These are phyloP conservation scores for Orchestes rusci DNA, from an alignment of 2,888 invertebrate genomes.

Conservation along the genomic window DNA sequence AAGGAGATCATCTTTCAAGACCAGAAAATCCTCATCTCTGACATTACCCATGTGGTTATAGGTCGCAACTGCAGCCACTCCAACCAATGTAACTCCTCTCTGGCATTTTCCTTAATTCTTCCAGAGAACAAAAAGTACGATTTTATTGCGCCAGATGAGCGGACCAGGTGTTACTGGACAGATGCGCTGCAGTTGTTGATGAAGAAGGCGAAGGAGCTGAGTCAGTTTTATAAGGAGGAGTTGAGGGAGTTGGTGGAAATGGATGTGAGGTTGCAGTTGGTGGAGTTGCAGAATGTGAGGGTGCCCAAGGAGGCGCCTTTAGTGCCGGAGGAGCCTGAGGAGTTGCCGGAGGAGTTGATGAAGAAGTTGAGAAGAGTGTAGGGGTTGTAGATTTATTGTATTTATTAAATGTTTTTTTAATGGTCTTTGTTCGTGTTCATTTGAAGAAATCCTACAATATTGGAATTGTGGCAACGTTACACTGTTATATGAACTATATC, in stretches of 20 bases:
- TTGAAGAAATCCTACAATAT: too few species aligned
- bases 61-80: conserved; percentile 39
- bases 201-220: conserved; percentile 20
- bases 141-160: conserved; percentile 36
- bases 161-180: conserved; percentile 38
- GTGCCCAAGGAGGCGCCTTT: conserved; percentile 38
- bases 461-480: too few species aligned
- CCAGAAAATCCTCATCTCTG: conserved; percentile 26
- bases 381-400: too few species aligned
- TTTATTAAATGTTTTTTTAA: too few species aligned
- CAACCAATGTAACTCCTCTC: conserved; percentile 31
- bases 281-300: conserved; percentile 38
- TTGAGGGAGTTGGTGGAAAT: conserved; percentile 37
- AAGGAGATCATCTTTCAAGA: conserved; percentile 31
- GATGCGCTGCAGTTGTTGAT: conserved; percentile 36
- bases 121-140: conserved; percentile 34
- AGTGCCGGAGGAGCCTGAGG: too few species aligned
- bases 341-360: too few species aligned
- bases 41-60: conserved; percentile 37
- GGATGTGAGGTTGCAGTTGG: conserved; percentile 38
- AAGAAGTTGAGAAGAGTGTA: too few species aligned
- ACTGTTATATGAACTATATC: too few species aligned
- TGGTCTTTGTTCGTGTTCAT: too few species aligned
- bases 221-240: conserved; percentile 36
- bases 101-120: conserved; percentile 38